A percentile compares a stretch with the other conserved stretches of the same genome.
phyloP scores from a whole-genome alignment of 2,888 invertebrate genomes.

The Pristionchus arcanus region DNA sequence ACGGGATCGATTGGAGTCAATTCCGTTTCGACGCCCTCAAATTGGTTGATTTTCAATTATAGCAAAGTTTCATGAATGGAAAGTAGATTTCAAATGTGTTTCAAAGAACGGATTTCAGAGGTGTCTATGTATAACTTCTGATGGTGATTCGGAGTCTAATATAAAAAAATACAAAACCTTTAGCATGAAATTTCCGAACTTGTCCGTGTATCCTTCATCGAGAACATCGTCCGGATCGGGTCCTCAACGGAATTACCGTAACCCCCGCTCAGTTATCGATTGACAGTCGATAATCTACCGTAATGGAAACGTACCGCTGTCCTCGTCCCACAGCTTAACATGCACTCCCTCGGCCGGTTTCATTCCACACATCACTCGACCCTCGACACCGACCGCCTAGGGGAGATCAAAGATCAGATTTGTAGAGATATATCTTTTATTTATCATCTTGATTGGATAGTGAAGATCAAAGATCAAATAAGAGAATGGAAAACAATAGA shows the following conservation, averaged over 20 bases:
- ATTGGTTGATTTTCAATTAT: too few relatives aligned
- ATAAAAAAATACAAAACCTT: background rate
- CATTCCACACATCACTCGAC: slow-evolving; percentile 67
- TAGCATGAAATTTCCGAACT: slow-evolving; percentile 65
- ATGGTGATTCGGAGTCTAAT: too few relatives aligned
- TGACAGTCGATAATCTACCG: background rate
- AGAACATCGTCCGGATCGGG: slow-evolving; percentile 71
- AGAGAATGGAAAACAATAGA: background rate
- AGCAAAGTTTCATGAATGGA: too few relatives aligned
- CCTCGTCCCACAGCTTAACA: slow-evolving; percentile 71
- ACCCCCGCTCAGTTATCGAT: background rate
- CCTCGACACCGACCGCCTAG: slow-evolving; percentile 67
- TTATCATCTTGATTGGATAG: background rate
- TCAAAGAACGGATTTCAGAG: too few relatives aligned
- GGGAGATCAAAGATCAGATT: background rate
- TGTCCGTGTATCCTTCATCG: slow-evolving; percentile 67
- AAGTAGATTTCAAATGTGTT: too few relatives aligned
- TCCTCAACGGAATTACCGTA: slow-evolving; percentile 61
- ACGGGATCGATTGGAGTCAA: slow-evolving; percentile 69
- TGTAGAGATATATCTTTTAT: too few relatives aligned
- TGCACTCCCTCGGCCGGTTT: slow-evolving; percentile 69
- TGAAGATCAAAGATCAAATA: background rate
- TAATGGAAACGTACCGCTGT: slow-evolving; percentile 56
- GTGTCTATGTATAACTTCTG: too few relatives aligned
- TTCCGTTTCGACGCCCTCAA: slow-evolving; percentile 66